Evolutionary conservation across 1,140 invertebrate species (phyloP), one percentile per base, ranked within the genome.

Genomic region (Pinna nobilis): DNA sequence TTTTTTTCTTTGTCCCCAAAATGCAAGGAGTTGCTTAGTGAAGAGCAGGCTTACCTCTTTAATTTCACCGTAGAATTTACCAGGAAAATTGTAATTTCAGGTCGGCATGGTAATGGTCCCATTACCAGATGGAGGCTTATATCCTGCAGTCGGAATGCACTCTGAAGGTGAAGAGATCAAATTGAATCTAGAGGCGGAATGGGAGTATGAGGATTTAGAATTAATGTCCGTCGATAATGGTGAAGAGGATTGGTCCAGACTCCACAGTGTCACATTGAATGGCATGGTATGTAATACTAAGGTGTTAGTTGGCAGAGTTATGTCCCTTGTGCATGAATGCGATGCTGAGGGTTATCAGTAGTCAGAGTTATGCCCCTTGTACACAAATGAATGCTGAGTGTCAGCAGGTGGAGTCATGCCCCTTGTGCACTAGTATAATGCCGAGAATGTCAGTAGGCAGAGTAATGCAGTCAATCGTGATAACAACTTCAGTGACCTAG

Each of bases 221-320:
- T 85, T 88, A 32, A 92, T 92, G 91, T 87, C 90, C 47, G 88
- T 92, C 23, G 91, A 92, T 75, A 90, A 87, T 53, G 88, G 88
- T 57, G 91, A 92, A 80, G 91, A 92, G 25, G 91, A 92, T 18
- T 92, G 91, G 91, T 86, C 88, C 18, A 71, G 91, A 25, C 82
- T 92, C 39, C 90, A 91, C 82, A 91, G 92, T 74, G 87, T 92
- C 64, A 84, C 87, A 33, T 77, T 91, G 18, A 91, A 90, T 84
- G 91, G 91, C 53, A 88, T 88, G 73, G 91, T 92, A 76, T 80
- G 84, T 66, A 15, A 23, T 25, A 32, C 18, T 20, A 44, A 44
- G 39, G 39, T 9, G n/a, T 44, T 9, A n/a, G 39, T 9, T 44
- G 59, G 25, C 35, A 25, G 6, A 13, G 15, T 13, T n/a, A 28